Evolutionary conservation across 2,113 vertebrate genomes (phyloP).

Genomic region (Meriones unguiculatus): DNA sequence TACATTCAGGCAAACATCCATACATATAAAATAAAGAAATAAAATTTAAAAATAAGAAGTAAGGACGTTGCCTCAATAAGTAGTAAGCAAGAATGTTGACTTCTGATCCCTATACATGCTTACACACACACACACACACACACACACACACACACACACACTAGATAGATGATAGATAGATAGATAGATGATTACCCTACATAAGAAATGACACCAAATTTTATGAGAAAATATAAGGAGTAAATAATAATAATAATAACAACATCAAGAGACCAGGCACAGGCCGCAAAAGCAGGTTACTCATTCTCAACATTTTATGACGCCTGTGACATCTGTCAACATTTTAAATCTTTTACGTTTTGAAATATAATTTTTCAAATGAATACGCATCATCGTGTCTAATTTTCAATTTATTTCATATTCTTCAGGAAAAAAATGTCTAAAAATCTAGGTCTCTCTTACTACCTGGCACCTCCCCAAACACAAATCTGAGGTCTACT

Average conservation of each 20-base stretch:
- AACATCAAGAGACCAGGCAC: not conserved
- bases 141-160: too few species aligned
- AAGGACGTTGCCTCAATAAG: not conserved
- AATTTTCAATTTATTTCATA: slow-evolving; percentile 44
- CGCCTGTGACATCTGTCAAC: not conserved
- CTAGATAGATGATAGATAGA: not conserved
- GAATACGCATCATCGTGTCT: not conserved
- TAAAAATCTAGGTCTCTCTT: not conserved
- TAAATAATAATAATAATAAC: not conserved
- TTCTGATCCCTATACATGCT: not conserved
- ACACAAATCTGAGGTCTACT: not conserved
- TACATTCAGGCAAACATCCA: not conserved
- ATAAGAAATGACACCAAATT: not conserved
- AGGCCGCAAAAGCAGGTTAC: not conserved
- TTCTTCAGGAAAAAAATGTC: not conserved
- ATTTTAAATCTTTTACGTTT: not conserved
- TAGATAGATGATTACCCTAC: not conserved
- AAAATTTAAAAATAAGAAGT: not conserved
- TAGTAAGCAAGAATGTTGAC: not conserved
- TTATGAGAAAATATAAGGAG: not conserved
- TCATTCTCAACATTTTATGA: not conserved
- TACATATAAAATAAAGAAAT: not conserved
- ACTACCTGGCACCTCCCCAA: slow-evolving; percentile 31
- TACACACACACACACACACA: not conserved
- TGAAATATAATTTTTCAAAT: not conserved